A percentile compares a stretch with the other conserved stretches of the same genome.
Conservation (phyloP, 2,797 vertebrate species). For the Parotocinclus haroldoi region DNA sequence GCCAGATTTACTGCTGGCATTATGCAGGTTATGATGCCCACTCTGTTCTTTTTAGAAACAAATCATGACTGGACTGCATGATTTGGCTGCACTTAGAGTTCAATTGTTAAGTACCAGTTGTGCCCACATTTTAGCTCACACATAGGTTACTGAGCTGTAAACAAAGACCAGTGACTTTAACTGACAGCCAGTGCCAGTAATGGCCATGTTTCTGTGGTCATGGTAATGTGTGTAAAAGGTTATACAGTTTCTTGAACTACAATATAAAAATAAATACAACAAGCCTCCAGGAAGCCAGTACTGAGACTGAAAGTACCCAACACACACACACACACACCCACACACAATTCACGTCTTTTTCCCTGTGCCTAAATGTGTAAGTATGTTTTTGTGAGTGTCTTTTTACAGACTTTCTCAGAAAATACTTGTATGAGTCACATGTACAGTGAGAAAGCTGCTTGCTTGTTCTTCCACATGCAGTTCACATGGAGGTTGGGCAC, state of each 20-base stretch:
- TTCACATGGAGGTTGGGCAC: slow-evolving; percentile 65
- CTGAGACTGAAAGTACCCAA: slow-evolving; percentile 62
- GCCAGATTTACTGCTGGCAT: slow-evolving; percentile 33
- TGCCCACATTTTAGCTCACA: slow-evolving; percentile 9
- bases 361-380: slow-evolving; percentile 52
- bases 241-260: slow-evolving; percentile 57
- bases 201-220: slow-evolving; percentile 30
- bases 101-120: not conserved
- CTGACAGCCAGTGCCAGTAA: slow-evolving; percentile 3
- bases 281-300: slow-evolving; percentile 45
- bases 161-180: not conserved
- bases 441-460: slow-evolving; percentile 56
- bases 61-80: slow-evolving; percentile 12
- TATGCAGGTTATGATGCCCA: slow-evolving; percentile 31
- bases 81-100: slow-evolving; percentile 3
- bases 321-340: slow-evolving; percentile 1
- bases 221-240: slow-evolving; percentile 50
- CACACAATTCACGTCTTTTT: slow-evolving; percentile 30
- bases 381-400: slow-evolving; percentile 36
- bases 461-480: slow-evolving; percentile 61
- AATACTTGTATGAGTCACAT: slow-evolving; percentile 67
- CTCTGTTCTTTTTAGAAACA: slow-evolving; percentile 24
- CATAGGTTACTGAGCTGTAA: not conserved
- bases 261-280: slow-evolving; percentile 47
- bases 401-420: slow-evolving; percentile 15